Conservation (phyloP, 2,113 vertebrate genomes). For the Scomber scombrus region DNA sequence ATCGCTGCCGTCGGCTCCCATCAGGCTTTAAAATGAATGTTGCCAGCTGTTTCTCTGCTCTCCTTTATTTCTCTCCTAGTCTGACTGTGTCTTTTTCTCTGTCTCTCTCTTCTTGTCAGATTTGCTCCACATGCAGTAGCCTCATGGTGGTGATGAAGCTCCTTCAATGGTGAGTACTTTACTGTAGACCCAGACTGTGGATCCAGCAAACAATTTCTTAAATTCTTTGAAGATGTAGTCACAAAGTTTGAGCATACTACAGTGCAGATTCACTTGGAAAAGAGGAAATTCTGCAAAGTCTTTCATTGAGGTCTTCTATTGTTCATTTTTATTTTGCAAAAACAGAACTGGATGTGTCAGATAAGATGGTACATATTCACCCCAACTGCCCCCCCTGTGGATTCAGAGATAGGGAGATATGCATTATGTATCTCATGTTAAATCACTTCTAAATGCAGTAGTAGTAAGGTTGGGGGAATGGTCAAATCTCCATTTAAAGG, state of each 20-base stretch:
- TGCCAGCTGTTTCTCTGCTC: constrained; percentile 74
- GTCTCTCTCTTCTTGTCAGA: constrained; percentile 22
- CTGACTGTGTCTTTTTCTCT: constrained; percentile 30
- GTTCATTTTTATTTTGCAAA: constrained; percentile 52
- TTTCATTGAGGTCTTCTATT: constrained; percentile 44
- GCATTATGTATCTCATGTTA: constrained; percentile 75
- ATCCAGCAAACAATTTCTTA: constrained; percentile 22
- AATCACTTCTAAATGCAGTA: constrained; percentile 75
- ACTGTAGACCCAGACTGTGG: background rate
- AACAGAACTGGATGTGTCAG: constrained; percentile 59
- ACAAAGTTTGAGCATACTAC: constrained; percentile 18
- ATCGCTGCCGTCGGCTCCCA: constrained; percentile 74
- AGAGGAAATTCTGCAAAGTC: constrained; percentile 29
- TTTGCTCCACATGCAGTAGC: constrained; percentile 45
- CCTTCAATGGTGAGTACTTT: constrained; percentile 57
- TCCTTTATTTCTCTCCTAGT: constrained; percentile 42
- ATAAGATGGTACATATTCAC: constrained; percentile 61
- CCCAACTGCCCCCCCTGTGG: constrained; percentile 50
- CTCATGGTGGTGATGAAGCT: constrained; percentile 73
- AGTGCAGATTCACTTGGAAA: constrained; percentile 30
- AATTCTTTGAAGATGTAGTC: constrained; percentile 22
- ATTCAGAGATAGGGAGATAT: constrained; percentile 63
- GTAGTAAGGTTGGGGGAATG: constrained; percentile 59
- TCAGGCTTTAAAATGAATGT: constrained; percentile 76
- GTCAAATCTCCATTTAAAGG: constrained; percentile 83